A percentile compares a stretch with the other conserved stretches of the same genome.
Evolutionary conservation across 2,113 vertebrate genomes (phyloP).

Genomic region (Amazona vittata): DNA sequence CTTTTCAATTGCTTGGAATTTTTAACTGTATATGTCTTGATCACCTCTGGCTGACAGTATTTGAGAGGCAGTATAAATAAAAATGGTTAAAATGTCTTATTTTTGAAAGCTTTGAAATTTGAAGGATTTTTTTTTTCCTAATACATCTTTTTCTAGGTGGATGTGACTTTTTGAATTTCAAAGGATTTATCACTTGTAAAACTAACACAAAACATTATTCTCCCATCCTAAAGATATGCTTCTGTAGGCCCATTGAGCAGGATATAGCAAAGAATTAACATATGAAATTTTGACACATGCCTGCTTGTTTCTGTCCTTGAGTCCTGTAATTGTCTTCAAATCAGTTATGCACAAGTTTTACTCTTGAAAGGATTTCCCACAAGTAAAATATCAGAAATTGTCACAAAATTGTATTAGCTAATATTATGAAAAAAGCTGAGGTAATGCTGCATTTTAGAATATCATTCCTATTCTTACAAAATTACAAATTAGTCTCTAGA

Average conservation of each 20-base stretch:
- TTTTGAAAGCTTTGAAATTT: background rate
- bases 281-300: background rate
- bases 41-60: background rate
- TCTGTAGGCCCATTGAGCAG: background rate
- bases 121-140: background rate
- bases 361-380: background rate
- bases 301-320: background rate
- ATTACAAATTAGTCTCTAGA: background rate
- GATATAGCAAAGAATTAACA: background rate
- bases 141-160: background rate
- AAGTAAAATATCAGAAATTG: background rate
- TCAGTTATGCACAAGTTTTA: background rate
- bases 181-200: background rate
- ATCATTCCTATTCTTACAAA: background rate
- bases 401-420: background rate
- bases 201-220: background rate
- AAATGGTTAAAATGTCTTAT: background rate
- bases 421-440: background rate
- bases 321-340: background rate
- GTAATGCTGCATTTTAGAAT: background rate
- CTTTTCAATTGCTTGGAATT: background rate
- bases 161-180: background rate
- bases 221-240: background rate
- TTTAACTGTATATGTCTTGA: background rate
- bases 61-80: background rate